Evolutionary conservation across 2,888 invertebrate genomes (phyloP), one percentile per base, ranked within the genome.

Genomic region (Nomada fabriciana): DNA sequence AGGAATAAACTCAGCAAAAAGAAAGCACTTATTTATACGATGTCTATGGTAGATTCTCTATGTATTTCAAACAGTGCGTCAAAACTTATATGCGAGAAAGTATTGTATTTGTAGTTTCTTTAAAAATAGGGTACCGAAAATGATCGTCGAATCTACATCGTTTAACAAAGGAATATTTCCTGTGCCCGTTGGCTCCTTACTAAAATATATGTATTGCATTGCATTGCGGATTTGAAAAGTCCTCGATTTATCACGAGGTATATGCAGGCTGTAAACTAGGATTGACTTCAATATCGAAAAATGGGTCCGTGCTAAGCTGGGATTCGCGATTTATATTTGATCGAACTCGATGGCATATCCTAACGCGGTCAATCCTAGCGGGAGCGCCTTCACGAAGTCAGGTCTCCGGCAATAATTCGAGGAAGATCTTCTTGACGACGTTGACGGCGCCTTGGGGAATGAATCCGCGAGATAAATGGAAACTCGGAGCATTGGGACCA

Each of bases 321-420:
- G 87, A 76, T 80, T 76, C 86, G 74, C 85, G 87, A 89, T 88
- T 87, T 88, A 88, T 88, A 88, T 88, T 88, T 88, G 85, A 88
- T 88, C 88, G 88, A 81, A 79, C 80, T 84, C 68, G 76, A 82
- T 77, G 78, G 67, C 63, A 61, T 73, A 77, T 86, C 68, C 80
- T 47, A 75, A 77, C 53, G 74, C 87, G 87, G 82, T 87, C 87
- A 88, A 84, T 84, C 84, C 88, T 76, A 73, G 73, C 52, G 79
- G 77, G 80, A 72, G 53, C 70, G 76, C 36, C 78, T 57, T 65
- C 64, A 61, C 74, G 61, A 61, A 65, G 72, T 50, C 57, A 63
- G 75, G 64, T 55, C 72, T 42, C 69, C 68, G 74, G 76, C 77
- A 68, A 78, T 88, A 87, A 88, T 88, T 86, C 84, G 80, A 78